Evolutionary conservation across 1,140 invertebrate species (phyloP).

Genomic region (Bombus ignitus): DNA sequence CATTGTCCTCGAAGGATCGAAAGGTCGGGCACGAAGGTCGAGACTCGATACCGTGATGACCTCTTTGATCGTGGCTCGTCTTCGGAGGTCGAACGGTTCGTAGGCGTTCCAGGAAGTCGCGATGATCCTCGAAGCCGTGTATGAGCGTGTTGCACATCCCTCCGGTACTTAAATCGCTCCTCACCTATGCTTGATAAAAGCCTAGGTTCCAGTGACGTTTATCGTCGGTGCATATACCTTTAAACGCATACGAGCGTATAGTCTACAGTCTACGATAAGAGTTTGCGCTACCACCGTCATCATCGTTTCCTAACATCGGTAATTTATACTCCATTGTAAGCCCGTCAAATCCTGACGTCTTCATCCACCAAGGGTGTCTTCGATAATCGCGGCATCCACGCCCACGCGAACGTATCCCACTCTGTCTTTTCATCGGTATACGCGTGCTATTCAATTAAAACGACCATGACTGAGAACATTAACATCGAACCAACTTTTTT

Average conservation of each 20-base stretch:
- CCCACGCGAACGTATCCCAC: constrained; percentile 1
- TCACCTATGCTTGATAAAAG: constrained; percentile 66
- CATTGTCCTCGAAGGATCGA: constrained; percentile 51
- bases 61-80: constrained; percentile 43
- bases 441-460: not conserved
- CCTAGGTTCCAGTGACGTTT: constrained; percentile 18
- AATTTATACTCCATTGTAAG: constrained; percentile 75
- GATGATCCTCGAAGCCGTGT: constrained; percentile 58
- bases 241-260: not conserved
- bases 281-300: constrained; percentile 40
- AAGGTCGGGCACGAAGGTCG: constrained; percentile 65
- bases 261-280: constrained; percentile 9
- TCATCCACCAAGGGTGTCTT: constrained; percentile 65
- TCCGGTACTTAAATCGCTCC: constrained; percentile 54
- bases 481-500: too few relatives aligned
- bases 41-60: constrained; percentile 29
- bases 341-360: constrained; percentile 74
- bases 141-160: constrained; percentile 34
- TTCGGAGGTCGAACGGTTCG: constrained; percentile 66
- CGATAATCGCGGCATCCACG: constrained; percentile 51
- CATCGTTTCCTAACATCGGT: constrained; percentile 59
- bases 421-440: not conserved
- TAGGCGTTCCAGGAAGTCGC: constrained; percentile 75
- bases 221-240: not conserved
- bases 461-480: too few relatives aligned